A percentile compares a stretch with the other conserved stretches of the same genome.
Conservation (phyloP, 2,888 invertebrate species). For the Drosophila colorata region DNA sequence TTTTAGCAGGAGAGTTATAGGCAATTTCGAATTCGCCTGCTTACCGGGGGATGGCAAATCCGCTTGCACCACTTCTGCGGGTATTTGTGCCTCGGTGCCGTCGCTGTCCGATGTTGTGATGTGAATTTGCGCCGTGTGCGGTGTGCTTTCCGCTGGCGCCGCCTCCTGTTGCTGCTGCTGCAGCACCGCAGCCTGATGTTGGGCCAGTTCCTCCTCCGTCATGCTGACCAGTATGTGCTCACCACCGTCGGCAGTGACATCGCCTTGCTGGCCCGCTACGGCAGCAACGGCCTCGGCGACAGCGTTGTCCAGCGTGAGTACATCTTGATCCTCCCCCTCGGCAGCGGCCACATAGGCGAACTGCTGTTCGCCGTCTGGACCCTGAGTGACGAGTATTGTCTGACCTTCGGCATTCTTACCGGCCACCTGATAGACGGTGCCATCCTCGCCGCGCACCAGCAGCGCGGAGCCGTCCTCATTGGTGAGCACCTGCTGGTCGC, state of each 20-base stretch:
- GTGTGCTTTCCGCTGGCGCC: conserved; percentile 51
- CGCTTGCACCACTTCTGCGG: conserved; percentile 94
- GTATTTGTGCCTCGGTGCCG: conserved; percentile 90
- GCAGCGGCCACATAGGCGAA: conserved; percentile 89
- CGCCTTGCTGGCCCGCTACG: conserved; percentile 79
- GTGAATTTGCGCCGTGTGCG: conserved; percentile 67
- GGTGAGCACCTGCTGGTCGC: conserved; percentile 84
- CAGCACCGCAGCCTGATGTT: conserved; percentile 78
- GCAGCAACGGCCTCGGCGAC: conserved; percentile 85
- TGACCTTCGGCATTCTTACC: conserved; percentile 93
- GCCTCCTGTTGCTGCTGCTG: conserved; percentile 55
- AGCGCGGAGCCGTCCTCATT: conserved; percentile 89
- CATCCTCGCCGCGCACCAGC: conserved; percentile 93
- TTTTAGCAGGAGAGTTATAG: too few species aligned
- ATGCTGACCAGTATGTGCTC: conserved; percentile 84
- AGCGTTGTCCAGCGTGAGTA: conserved; percentile 85
- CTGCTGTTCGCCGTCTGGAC: conserved; percentile 91
- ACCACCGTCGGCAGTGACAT: conserved; percentile 69
- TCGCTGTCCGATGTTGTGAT: conserved; percentile 80
- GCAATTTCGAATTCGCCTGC: conserved; percentile 24
- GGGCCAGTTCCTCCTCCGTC: conserved; percentile 82
- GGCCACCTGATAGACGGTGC: conserved; percentile 88
- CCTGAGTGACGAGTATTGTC: conserved; percentile 90
- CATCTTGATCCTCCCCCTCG: conserved; percentile 87
- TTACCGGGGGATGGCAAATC: conserved; percentile 93